A percentile compares a stretch with the other conserved stretches of the same genome.
These are phyloP conservation scores for Bambusicola thoracicus DNA, from an alignment of 2,113 vertebrate genomes.

Conservation along the genomic window DNA sequence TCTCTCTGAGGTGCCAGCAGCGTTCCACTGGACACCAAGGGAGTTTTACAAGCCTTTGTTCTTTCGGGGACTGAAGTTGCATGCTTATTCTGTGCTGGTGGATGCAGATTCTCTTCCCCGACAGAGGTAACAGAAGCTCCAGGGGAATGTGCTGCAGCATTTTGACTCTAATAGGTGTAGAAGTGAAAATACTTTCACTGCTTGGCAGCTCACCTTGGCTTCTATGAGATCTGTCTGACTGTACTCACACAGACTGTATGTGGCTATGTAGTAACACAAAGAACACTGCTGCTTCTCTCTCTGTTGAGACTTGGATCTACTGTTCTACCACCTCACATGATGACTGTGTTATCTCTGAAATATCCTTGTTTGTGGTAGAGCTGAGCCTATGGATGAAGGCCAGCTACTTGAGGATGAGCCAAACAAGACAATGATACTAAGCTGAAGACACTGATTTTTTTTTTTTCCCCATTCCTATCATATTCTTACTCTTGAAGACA, in stretches of 20 bases:
- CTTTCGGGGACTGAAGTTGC: neutral
- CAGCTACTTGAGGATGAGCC: neutral
- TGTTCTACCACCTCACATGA: neutral
- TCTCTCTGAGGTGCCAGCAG: neutral
- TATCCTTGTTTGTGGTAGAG: neutral
- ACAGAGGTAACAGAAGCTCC: neutral
- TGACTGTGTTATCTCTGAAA: neutral
- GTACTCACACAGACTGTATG: neutral
- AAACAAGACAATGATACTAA: neutral
- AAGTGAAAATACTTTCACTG: neutral
- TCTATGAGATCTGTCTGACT: neutral
- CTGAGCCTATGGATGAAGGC: neutral
- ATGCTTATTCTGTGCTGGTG: neutral
- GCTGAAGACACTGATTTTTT: neutral
- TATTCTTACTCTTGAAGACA: neutral
- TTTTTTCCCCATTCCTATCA: neutral
- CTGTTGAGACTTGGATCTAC: neutral
- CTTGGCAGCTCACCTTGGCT: neutral
- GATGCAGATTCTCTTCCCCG: neutral
- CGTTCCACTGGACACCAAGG: neutral
- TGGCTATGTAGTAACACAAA: neutral
- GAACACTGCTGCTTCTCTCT: neutral
- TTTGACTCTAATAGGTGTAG: neutral
- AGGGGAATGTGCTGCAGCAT: neutral
- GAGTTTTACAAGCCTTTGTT: neutral